Evolutionary conservation across 2,797 vertebrate species (phyloP).

Genomic region (Martes flavigula): DNA sequence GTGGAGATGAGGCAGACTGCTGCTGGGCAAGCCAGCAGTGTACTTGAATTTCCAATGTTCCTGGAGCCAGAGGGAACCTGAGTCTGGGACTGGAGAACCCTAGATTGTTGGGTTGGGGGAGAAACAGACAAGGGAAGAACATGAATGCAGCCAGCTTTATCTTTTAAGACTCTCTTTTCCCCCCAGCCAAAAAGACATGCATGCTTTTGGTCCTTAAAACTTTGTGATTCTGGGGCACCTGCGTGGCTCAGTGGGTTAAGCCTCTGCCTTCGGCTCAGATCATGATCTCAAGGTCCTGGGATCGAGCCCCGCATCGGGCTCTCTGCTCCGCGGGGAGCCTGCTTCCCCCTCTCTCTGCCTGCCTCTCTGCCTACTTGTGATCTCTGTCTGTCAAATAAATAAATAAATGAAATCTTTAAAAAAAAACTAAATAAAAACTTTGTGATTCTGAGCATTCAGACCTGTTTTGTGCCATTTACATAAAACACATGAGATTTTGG

Average conservation of each 20-base stretch:
- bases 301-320: no score
- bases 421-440: background rate
- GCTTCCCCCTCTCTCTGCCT: no score
- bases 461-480: background rate
- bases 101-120: background rate
- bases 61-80: background rate
- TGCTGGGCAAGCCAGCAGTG: background rate
- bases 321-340: no score
- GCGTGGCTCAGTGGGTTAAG: no score
- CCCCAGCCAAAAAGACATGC: background rate
- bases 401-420: no score
- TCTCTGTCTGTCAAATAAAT: no score
- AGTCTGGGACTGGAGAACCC: background rate
- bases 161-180: background rate
- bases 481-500: background rate
- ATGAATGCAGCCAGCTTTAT: background rate
- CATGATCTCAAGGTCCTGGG: no score
- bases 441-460: background rate
- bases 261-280: no score
- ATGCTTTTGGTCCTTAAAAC: background rate
- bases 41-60: background rate
- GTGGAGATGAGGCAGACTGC: background rate
- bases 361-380: no score
- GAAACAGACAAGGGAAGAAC: background rate
- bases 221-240: background rate